Conservation (phyloP, 2,797 vertebrate genomes). For the Rhynchonycteris naso region DNA sequence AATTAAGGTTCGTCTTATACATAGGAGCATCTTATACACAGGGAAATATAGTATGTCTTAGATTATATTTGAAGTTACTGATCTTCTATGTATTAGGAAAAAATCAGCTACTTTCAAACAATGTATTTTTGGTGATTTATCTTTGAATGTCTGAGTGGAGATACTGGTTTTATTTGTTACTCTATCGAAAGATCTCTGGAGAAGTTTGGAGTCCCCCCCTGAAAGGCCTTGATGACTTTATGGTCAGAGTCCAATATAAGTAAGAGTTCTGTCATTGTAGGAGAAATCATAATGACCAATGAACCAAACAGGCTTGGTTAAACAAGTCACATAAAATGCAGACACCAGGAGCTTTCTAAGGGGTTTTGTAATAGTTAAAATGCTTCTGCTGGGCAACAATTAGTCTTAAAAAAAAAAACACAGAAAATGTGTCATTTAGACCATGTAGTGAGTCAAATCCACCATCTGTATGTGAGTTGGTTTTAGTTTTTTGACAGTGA, state of each 20-base stretch:
- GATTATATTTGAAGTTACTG: conserved; percentile 43
- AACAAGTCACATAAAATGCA: conserved; percentile 40
- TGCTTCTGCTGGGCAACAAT: conserved; percentile 55
- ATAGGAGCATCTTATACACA: too few relatives aligned
- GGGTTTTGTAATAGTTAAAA: conserved; percentile 58
- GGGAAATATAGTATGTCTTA: neutral
- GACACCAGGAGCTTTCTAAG: conserved; percentile 43
- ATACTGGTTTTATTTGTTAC: neutral
- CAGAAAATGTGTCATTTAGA: conserved; percentile 60
- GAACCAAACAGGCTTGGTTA: neutral
- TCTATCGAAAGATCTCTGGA: neutral
- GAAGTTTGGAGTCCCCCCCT: neutral
- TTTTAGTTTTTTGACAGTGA: conserved; percentile 62
- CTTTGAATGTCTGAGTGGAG: neutral
- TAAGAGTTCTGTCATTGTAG: conserved; percentile 48
- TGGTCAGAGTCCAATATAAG: conserved; percentile 18
- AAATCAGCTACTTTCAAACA: neutral
- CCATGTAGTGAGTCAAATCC: conserved; percentile 56
- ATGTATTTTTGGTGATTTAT: conserved; percentile 5
- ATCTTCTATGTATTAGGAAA: neutral
- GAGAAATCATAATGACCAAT: neutral
- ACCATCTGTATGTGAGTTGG: neutral
- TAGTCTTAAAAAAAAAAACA: conserved; percentile 64
- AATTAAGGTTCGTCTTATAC: too few relatives aligned
- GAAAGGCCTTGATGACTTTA: neutral